Evolutionary conservation across 2,888 invertebrate genomes (phyloP), one percentile per base, ranked within the genome.

Genomic region (Perizoma flavofasciatum): DNA sequence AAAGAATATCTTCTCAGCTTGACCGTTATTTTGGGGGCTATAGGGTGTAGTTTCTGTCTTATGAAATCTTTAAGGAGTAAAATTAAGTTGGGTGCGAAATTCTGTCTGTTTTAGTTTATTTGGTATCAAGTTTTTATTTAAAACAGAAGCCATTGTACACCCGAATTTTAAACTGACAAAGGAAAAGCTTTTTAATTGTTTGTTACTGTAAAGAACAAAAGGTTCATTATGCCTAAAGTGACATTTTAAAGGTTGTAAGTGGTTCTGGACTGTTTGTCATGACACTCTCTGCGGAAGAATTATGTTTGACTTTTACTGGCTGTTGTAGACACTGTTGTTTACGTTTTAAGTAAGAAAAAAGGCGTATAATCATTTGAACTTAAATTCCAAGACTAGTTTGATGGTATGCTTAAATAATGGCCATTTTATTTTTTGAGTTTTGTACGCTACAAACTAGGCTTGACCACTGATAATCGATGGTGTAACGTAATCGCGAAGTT

Each of bases 121-220:
- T 50, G 39, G 48, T 58, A 62, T 52, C 49, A 48, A 46, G 55
- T 58, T 61, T 55, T 51, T 52, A 48, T 62, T 41, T 52, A 49
- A 62, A 62, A 62, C 62, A 62, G 55, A 53, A 62, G 62, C 55
- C 44, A 49, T 62, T 58, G 55, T 62, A 46, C 40, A 47, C 35
- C 49, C 51, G 44, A 51, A 57, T 46, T 50, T 49, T 51, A 40
- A 47, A 40, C 7, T 51, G 39, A 9, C 10, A 52, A 53, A 37
- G 7, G 35, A 49, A 46, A 6, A n/a, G 33, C 5, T 55, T 5
- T 40, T 49, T 56, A 61, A 61, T 64, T 59, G 35, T 52, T 50
- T 47, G 37, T 7, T 7, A 10, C 33, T 39, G 8, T 41, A 41
- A 41, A 44, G 32, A 44, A 44, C 11, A 49, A 39, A 49, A 7